Base-by-base conservation (phyloP, 2,113 vertebrate species). In the Aegotheles bennettii region DNA sequence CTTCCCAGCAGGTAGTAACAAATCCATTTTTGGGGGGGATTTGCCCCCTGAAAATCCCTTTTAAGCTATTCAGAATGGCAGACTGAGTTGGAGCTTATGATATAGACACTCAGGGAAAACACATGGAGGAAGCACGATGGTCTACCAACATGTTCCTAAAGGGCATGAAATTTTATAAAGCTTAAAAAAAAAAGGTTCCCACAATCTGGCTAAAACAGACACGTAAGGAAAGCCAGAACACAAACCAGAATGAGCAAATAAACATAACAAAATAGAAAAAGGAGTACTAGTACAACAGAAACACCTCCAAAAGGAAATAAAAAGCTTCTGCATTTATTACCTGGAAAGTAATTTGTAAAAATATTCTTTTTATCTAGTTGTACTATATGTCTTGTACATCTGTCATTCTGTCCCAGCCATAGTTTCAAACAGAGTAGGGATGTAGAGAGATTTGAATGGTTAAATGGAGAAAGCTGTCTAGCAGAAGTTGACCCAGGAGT, bases 121-220 rank as follows among this genome's bases (percentile, higher is more conserved):
- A 51, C 20, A 38, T 10, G 23, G 23, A 81, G 13, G 57, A 75
- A 51, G 73, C 31, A 70, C 45, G 29, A 24, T 40, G 14, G 18
- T 71, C 64, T 95, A 26, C 61, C 73, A 78, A 13, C 1, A 7
- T 73, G 23, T 69, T 76, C 87, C 76, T 29, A 89, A 53, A 84
- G 65, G 24, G 28, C 38, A 71, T 76, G 48, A 94, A 71, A 76
- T 78, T 90, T 92, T 94, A 89, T 96, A 93, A n/a, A n/a, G 13
- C 42, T 87, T 93, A 92, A 84, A 89, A 82, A 57, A 38, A 59
- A 42, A 13, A 0, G 3, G 36, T 53, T 74, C 60, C 35, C 35
- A 84, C 47, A 47, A 57, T 95, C 56, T 83, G 60, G 51, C 84
- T 80, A 60, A 94, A 86, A 64, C 61, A 80, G 94, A 31, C 43